A percentile compares a stretch with the other conserved stretches of the same genome.
Evolutionary conservation across 23 tunicate species (phyloP).

Genomic region (Phallusia fumigata): DNA sequence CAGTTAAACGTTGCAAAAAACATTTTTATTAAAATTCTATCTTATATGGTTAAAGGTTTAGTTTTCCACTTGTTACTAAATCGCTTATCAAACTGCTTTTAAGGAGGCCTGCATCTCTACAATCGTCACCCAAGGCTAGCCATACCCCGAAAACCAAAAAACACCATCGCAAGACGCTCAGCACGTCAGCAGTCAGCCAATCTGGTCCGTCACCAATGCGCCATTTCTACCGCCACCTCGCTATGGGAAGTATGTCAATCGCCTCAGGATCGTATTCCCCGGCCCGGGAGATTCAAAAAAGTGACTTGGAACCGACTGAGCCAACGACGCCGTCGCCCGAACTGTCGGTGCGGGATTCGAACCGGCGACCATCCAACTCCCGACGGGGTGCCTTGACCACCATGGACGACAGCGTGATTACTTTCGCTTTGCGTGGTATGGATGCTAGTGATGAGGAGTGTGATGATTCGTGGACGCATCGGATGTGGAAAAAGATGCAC

Average conservation of each 20-base stretch:
- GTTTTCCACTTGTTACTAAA: too few relatives aligned
- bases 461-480: constrained; percentile 9
- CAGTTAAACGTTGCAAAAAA: too few relatives aligned
- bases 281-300: constrained; percentile 12
- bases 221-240: constrained; percentile 46
- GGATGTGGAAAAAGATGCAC: constrained; percentile 3
- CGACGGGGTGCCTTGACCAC: constrained; percentile 4
- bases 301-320: neutral
- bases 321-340: constrained; percentile 4
- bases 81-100: too few relatives aligned
- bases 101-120: neutral
- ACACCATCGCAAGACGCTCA: constrained; percentile 24
- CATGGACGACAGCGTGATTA: neutral
- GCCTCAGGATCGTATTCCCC: constrained; percentile 43
- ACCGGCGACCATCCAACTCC: neutral
- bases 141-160: constrained; percentile 19
- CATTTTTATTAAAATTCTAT: too few relatives aligned
- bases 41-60: too few relatives aligned
- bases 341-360: neutral
- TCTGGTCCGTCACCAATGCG: constrained; percentile 57
- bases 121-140: neutral
- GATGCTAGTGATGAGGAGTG: constrained; percentile 7
- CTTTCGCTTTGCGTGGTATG: neutral
- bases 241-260: constrained; percentile 41
- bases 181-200: constrained; percentile 24